These are phyloP conservation scores for Artemia sinica DNA, from an alignment of 2,888 invertebrate genomes.

Conservation along the genomic window DNA sequence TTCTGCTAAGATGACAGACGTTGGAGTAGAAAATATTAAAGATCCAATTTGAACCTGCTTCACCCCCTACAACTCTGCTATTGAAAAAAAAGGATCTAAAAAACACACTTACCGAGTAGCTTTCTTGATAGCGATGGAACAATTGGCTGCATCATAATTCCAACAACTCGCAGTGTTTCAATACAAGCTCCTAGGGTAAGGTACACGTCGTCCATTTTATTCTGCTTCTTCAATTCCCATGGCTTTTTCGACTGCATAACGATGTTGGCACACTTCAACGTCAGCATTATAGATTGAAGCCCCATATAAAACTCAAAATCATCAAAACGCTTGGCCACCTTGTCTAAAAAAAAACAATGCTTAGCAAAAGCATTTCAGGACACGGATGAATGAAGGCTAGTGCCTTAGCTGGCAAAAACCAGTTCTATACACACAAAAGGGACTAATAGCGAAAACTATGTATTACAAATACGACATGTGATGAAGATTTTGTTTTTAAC, in stretches of 20 bases:
- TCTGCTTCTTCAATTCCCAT: conserved; percentile 58
- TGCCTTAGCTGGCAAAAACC: too few relatives aligned
- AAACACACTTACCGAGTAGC: conserved; percentile 38
- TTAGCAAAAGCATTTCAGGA: too few relatives aligned
- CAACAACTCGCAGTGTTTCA: conserved; percentile 61
- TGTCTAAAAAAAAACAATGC: conserved; percentile 34
- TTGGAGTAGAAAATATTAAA: too few relatives aligned
- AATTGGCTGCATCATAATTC: conserved; percentile 67
- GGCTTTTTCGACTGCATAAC: conserved; percentile 73
- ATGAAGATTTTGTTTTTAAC: too few relatives aligned
- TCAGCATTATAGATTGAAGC: conserved; percentile 54
- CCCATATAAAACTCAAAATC: conserved; percentile 64
- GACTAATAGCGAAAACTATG: too few relatives aligned
- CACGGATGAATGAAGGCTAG: too few relatives aligned
- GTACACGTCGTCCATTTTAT: conserved; percentile 43
- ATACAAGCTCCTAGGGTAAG: conserved; percentile 61
- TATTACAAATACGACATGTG: too few relatives aligned
- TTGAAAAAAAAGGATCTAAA: conserved; percentile 24
- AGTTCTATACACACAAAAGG: too few relatives aligned
- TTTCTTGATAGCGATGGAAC: conserved; percentile 51
- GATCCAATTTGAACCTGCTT: too few relatives aligned
- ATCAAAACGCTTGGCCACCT: conserved; percentile 48
- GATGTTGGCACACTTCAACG: conserved; percentile 58
- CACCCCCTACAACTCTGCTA: background rate
- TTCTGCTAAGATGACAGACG: too few relatives aligned